Base-by-base conservation (phyloP, 1,140 invertebrate genomes). In the Gryllus bimaculatus region DNA sequence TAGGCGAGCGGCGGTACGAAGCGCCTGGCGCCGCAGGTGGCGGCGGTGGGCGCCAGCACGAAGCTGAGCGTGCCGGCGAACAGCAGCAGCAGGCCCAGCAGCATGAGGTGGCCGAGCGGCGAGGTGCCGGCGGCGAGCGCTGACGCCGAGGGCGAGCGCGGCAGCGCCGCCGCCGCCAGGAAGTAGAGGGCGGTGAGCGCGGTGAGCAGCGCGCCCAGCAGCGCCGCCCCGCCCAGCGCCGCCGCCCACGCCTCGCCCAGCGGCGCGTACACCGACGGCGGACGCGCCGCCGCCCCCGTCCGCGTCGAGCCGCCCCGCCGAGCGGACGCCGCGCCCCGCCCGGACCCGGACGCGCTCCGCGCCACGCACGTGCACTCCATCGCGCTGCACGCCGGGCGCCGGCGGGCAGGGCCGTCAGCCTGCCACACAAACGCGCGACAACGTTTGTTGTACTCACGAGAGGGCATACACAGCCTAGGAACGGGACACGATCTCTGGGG, bases 51-150 rank as follows among this genome's bases (percentile, higher is more conserved):
- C 74, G 87, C 85, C 8, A 87, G 82, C 20, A 89, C 84, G 82
- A 88, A 89, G 8, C 86, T 84, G 79, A 89, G 87, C 78, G 87
- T 88, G 47, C 86, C 83, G 8, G 83, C 81, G 81, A 87, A 89
- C 54, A 88, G 79, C 7, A 88, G 81, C 20, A 88, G 82, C 74
- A 88, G 83, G 21, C 87, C 88, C 79, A 88, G 84, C 8, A 87
- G 82, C 10, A 88, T 85, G 81, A 87, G 84, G 83, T 87, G 89
- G 0, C 87, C 88, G 5, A 89, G 82, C 8, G 88, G 83, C 8
- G 87, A 86, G 8, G 87, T 88, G 26, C 88, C 87, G 39, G 85
- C 84, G 21, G 85, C 83, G 82, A 87, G 54, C 54, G 10, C 54
- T 2, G 54, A 39, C 26, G 26, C 26, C 26, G 26, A 39, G 26